These are phyloP conservation scores for Enteromius unitaeniatus DNA, from an alignment of 2,797 vertebrate species.

Conservation along the genomic window DNA sequence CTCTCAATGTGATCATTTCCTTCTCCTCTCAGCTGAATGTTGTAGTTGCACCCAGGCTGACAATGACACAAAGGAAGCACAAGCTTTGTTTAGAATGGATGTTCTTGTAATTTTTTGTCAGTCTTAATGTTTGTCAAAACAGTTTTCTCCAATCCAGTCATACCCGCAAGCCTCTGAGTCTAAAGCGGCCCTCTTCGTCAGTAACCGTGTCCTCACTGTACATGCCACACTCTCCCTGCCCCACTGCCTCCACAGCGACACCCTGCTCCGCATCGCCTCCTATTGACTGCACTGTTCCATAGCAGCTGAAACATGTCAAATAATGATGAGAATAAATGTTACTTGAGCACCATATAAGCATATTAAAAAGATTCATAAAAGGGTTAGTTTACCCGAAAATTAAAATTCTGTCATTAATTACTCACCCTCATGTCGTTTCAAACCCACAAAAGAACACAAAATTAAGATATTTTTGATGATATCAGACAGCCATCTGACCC, in stretches of 20 bases:
- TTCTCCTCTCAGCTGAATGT: slow-evolving; percentile 91
- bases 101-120: not conserved
- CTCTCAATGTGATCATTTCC: slow-evolving; percentile 97
- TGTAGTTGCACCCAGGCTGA: slow-evolving; percentile 89
- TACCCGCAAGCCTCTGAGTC: slow-evolving; percentile 93
- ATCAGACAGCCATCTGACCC: no score
- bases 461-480: no score
- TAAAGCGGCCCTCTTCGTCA: slow-evolving; percentile 93
- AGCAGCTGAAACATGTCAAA: slow-evolving; percentile 81
- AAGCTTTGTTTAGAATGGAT: not conserved
- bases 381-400: no score
- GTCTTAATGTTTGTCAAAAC: not conserved
- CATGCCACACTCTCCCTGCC: slow-evolving; percentile 89
- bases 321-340: not conserved
- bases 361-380: not conserved
- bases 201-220: slow-evolving; percentile 97
- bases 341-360: not conserved
- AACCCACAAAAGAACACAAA: no score
- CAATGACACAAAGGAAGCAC: not conserved
- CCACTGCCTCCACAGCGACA: slow-evolving; percentile 91
- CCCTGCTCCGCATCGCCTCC: slow-evolving; percentile 95
- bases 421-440: no score
- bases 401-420: no score
- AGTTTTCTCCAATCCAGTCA: slow-evolving; percentile 60
- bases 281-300: slow-evolving; percentile 90